Base-by-base conservation (phyloP, 1,140 invertebrate species). In the Parasteatoda tepidariorum region DNA sequence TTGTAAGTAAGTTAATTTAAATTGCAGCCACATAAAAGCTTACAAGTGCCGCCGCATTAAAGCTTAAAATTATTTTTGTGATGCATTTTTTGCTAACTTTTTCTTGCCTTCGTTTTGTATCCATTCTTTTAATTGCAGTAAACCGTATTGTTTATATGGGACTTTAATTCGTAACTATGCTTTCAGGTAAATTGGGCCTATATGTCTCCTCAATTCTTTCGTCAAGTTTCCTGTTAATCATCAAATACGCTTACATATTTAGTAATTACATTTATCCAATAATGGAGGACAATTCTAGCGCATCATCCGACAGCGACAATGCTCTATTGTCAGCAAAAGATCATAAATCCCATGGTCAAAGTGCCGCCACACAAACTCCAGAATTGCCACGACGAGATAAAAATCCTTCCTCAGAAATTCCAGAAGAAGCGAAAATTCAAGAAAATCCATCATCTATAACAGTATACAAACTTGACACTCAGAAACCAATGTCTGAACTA, bases 211-310 rank as follows among this genome's bases (percentile, higher is more conserved):
- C 38, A 48, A 48, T 48, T 18, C 1, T 48, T 18, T 48, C 38
- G 9, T 18, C 18, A 18, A 48, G 38, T 18, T 1, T 48, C 9
- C 38, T 13, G 4, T 18, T 48, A 48, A 13, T 48, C 18, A 18
- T 48, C 1, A n/a, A n/a, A n/a, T 48, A 48, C 18, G 9, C 18
- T 48, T 48, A 48, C 18, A 13, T 18, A 48, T 48, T 48, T 2
- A 48, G 38, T 48, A 18, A 13, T 48, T 48, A 48, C 4, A 59
- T 18, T 33, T 18, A 31, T 24, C 7, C 9, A 22, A 57, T 11
- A 26, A 83, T 73, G 82, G 71, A 73, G 75, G 68, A 83, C 24
- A 57, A 26, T 11, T 79, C 76, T 5, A 79, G 76, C 30, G 76
- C 76, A 6, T 79, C 76, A 3, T 79, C 76, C 0, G 64, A 68